Percentiles rank a stretch among this genome's conserved stretches.
phyloP scores from a whole-genome alignment of 2,113 vertebrate species.

The Rhombomys opimus region DNA sequence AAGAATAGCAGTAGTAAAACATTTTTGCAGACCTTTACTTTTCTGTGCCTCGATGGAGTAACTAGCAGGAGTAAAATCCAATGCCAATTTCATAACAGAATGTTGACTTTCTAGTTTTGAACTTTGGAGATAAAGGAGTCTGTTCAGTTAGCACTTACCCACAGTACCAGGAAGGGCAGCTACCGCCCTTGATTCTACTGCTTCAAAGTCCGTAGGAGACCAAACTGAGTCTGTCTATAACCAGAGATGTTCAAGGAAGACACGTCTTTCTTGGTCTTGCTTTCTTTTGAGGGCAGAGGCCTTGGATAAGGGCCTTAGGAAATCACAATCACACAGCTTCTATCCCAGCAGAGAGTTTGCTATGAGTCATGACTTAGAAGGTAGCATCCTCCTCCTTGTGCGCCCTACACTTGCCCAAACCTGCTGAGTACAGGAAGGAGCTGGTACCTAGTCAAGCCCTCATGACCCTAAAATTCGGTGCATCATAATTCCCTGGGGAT shows the following conservation, averaged over 20 bases:
- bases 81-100: not conserved
- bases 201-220: not conserved
- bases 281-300: not conserved
- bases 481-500: not conserved
- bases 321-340: not conserved
- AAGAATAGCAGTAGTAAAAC: not conserved
- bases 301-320: not conserved
- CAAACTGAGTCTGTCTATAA: not conserved
- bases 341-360: not conserved
- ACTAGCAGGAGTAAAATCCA: not conserved
- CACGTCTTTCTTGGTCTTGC: not conserved
- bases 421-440: not conserved
- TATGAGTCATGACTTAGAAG: not conserved
- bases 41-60: not conserved
- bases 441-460: not conserved
- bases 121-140: not conserved
- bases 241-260: not conserved
- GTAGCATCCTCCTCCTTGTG: no score
- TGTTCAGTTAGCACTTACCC: not conserved
- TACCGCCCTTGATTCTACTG: not conserved
- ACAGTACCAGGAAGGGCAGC: not conserved
- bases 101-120: not conserved
- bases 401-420: not conserved
- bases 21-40: not conserved
- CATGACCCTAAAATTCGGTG: not conserved